Conservation (phyloP, 2,113 vertebrate genomes). For the Dicentrarchus labrax region DNA sequence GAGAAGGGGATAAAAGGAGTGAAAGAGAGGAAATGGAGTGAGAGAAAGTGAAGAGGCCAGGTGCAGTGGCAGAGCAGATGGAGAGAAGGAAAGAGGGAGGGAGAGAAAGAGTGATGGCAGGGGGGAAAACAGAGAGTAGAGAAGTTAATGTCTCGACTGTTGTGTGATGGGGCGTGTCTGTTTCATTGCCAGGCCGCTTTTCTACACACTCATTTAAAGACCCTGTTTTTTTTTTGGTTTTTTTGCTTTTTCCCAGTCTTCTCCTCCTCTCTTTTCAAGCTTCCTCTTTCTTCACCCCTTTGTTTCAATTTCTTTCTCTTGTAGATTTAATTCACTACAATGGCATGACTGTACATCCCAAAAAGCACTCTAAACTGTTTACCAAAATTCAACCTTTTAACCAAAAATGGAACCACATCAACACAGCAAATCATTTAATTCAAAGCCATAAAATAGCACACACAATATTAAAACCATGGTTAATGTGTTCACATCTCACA, state of each 20-base stretch:
- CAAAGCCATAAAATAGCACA: not conserved
- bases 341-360: constrained; percentile 21
- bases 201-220: constrained; percentile 66
- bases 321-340: constrained; percentile 29
- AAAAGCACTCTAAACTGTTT: not conserved
- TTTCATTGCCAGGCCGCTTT: constrained; percentile 69
- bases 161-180: constrained; percentile 81
- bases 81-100: constrained; percentile 64
- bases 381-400: not conserved
- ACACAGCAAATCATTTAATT: not conserved
- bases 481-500: no score
- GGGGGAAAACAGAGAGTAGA: constrained; percentile 47
- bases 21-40: constrained; percentile 68
- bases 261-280: constrained; percentile 39
- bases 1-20: constrained; percentile 47
- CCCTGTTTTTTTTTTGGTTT: constrained; percentile 11
- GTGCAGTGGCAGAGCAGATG: constrained; percentile 75
- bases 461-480: no score
- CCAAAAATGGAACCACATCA: not conserved
- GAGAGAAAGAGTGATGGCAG: constrained; percentile 68
- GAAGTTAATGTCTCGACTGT: constrained; percentile 74
- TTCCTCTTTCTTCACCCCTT: constrained; percentile 1
- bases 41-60: constrained; percentile 75
- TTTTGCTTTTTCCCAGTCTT: not conserved
- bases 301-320: constrained; percentile 27